Evolutionary conservation across 2,888 invertebrate genomes (phyloP).

Genomic region (Ochropleura leucogaster): DNA sequence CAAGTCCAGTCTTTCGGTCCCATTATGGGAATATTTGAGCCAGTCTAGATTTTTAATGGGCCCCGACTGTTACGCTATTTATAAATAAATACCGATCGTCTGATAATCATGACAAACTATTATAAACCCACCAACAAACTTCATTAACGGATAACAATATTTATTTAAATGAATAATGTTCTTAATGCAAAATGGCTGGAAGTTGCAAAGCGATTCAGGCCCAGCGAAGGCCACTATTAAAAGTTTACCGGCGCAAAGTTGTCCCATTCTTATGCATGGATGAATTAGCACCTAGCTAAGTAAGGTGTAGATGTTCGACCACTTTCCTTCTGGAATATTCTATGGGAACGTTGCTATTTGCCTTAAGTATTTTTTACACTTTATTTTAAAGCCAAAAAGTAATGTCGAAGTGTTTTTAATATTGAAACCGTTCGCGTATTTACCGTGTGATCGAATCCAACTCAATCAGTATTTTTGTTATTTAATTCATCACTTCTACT

Average conservation of each 20-base stretch:
- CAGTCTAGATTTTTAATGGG: too few relatives aligned
- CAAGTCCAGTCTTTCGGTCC: too few relatives aligned
- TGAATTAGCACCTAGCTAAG: constrained; percentile 71
- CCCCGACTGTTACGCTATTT: not conserved
- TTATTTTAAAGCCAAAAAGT: too few relatives aligned
- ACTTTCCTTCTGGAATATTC: constrained; percentile 45
- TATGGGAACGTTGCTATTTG: constrained; percentile 18
- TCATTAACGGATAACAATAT: constrained; percentile 56
- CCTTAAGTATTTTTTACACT: not conserved
- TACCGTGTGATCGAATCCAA: not conserved
- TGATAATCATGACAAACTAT: constrained; percentile 1
- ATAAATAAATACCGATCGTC: not conserved
- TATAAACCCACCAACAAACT: not conserved
- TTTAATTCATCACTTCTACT: not conserved
- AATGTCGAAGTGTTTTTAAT: not conserved
- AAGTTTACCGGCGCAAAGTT: constrained; percentile 73
- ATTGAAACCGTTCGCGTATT: not conserved
- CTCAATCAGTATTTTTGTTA: not conserved
- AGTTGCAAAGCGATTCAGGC: constrained; percentile 71
- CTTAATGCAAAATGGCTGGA: constrained; percentile 62
- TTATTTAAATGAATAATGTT: constrained; percentile 60
- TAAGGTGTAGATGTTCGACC: constrained; percentile 58
- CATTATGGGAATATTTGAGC: too few relatives aligned
- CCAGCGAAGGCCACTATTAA: constrained; percentile 75
- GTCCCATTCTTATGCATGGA: constrained; percentile 78